These are phyloP conservation scores for Choristoneura rosaceana DNA, from an alignment of 2,888 invertebrate species.

Conservation along the genomic window DNA sequence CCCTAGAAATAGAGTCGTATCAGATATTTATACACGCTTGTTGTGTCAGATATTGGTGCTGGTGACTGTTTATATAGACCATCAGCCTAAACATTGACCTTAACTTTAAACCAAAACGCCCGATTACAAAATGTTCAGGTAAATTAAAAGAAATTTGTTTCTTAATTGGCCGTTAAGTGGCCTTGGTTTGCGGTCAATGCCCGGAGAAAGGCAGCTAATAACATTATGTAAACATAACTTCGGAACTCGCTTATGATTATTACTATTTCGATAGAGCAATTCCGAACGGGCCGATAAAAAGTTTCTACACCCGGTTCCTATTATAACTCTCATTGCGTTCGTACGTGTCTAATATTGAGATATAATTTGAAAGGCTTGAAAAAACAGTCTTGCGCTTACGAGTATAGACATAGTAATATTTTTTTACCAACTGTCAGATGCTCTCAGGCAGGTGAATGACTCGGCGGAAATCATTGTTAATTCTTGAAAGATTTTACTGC, in stretches of 20 bases:
- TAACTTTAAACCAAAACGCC: neutral
- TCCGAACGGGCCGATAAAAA: slow-evolving; percentile 49
- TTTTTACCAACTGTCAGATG: neutral
- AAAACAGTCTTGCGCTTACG: slow-evolving; percentile 5
- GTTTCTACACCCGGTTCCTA: slow-evolving; percentile 49
- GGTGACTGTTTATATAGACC: too few species aligned
- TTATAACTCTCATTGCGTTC: slow-evolving; percentile 54
- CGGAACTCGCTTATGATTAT: slow-evolving; percentile 44
- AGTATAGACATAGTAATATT: neutral
- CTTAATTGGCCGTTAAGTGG: slow-evolving; percentile 59
- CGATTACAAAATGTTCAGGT: slow-evolving; percentile 27
- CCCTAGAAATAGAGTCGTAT: too few species aligned
- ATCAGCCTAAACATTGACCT: slow-evolving; percentile 6
- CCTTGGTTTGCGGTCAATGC: slow-evolving; percentile 68
- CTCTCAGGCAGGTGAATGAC: neutral
- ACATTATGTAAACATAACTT: slow-evolving; percentile 66
- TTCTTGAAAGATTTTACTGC: slow-evolving; percentile 6
- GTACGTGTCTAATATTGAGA: slow-evolving; percentile 65
- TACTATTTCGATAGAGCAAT: slow-evolving; percentile 42
- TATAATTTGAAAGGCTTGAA: slow-evolving; percentile 51
- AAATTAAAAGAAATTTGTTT: slow-evolving; percentile 50
- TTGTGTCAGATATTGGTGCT: too few species aligned
- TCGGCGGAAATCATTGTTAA: slow-evolving; percentile 1
- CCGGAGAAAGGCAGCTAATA: slow-evolving; percentile 64
- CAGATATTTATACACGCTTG: too few species aligned